Conservation (phyloP, 1,140 invertebrate genomes). For the Drosophila subpulchrella region DNA sequence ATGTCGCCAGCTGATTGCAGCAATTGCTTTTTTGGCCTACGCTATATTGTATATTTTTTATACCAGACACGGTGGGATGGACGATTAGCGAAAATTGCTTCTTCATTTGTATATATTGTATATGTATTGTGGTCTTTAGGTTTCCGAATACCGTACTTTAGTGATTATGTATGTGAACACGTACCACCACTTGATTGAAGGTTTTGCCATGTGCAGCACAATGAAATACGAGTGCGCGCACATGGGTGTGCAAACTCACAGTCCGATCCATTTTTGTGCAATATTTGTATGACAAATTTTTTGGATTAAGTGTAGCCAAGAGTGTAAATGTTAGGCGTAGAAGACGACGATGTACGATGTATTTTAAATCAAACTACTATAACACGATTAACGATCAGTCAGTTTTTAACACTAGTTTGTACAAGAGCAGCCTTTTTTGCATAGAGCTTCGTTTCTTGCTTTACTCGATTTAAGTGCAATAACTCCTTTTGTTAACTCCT, state of each 20-base stretch:
- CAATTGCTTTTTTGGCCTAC: conserved; percentile 59
- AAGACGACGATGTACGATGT: conserved; percentile 35
- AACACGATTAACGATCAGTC: conserved; percentile 53
- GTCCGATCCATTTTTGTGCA: conserved; percentile 83
- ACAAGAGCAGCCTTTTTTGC: conserved; percentile 78
- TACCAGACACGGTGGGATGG: conserved; percentile 22
- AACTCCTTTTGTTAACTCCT: conserved; percentile 68
- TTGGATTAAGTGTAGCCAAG: conserved; percentile 70
- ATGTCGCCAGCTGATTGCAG: conserved; percentile 35
- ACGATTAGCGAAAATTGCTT: conserved; percentile 35
- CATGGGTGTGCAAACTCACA: conserved; percentile 62
- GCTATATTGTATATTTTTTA: conserved; percentile 58
- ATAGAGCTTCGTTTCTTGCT: conserved; percentile 77
- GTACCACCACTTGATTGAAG: conserved; percentile 77
- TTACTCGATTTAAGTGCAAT: conserved; percentile 77
- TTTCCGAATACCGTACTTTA: conserved; percentile 61
- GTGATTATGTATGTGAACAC: conserved; percentile 57
- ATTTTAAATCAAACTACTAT: conserved; percentile 47
- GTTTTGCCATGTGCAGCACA: conserved; percentile 57
- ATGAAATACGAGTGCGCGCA: conserved; percentile 48
- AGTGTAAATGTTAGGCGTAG: conserved; percentile 67
- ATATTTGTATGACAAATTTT: conserved; percentile 83
- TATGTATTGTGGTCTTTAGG: conserved; percentile 73
- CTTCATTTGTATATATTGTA: conserved; percentile 76
- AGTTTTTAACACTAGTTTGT: conserved; percentile 77